These are phyloP conservation scores for Rotaria socialis DNA, from an alignment of 2,888 invertebrate genomes.

Conservation along the genomic window DNA sequence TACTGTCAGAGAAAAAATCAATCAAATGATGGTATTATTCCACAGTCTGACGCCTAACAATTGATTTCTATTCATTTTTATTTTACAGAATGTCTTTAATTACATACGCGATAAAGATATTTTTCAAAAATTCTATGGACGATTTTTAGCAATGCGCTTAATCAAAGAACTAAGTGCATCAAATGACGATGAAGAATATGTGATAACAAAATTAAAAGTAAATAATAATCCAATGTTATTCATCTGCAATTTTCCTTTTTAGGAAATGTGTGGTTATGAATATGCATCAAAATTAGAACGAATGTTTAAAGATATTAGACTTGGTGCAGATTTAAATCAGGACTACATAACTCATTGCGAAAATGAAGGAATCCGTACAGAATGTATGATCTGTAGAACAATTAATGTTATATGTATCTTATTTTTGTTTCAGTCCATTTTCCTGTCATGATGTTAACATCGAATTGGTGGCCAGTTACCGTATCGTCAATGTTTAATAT, in stretches of 20 bases:
- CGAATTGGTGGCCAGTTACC: conserved; percentile 83
- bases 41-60: no score
- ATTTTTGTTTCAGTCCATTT: conserved; percentile 70
- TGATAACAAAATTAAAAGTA: conserved; percentile 94
- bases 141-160: conserved; percentile 94
- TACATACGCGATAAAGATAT: conserved; percentile 99
- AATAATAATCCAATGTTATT: neutral
- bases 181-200: conserved; percentile 96
- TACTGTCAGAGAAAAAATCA: conserved; percentile 91
- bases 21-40: conserved; percentile 85
- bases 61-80: neutral
- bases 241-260: neutral
- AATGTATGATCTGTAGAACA: neutral
- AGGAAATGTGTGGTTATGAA: conserved; percentile 87
- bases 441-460: conserved; percentile 82
- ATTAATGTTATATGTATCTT: neutral
- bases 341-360: conserved; percentile 66
- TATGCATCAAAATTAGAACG: conserved; percentile 96
- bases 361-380: neutral
- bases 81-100: conserved; percentile 72
- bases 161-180: conserved; percentile 96
- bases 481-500: conserved; percentile 72
- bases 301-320: conserved; percentile 97
- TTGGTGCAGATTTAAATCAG: conserved; percentile 93
- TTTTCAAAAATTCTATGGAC: conserved; percentile 98